These are phyloP conservation scores for Phthorimaea operculella DNA, from an alignment of 1,140 invertebrate species.

Conservation along the genomic window DNA sequence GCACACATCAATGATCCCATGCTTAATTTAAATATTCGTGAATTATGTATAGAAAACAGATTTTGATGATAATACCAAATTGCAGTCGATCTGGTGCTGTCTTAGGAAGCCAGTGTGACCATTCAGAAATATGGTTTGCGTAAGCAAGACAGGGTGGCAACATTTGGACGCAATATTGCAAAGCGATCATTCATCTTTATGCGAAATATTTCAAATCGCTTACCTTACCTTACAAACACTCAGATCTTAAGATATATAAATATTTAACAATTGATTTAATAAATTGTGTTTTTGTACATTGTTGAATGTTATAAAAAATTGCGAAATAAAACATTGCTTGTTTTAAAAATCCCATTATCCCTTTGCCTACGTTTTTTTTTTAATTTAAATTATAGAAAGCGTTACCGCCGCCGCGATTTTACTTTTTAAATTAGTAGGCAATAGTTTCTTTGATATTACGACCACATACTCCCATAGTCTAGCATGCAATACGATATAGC, in stretches of 20 bases:
- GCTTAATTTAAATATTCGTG: too few species aligned
- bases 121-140: neutral
- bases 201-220: slow-evolving; percentile 11
- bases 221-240: slow-evolving; percentile 22
- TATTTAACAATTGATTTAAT: neutral
- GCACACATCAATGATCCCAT: too few species aligned
- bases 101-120: too few species aligned
- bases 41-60: too few species aligned
- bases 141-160: slow-evolving; percentile 38
- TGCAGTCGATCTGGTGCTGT: too few species aligned
- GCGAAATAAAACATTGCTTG: slow-evolving; percentile 28
- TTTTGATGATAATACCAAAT: too few species aligned
- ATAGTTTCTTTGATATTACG: slow-evolving; percentile 61
- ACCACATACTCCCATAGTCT: slow-evolving; percentile 65
- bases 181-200: slow-evolving; percentile 8
- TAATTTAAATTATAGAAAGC: neutral
- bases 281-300: slow-evolving; percentile 7
- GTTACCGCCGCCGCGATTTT: neutral
- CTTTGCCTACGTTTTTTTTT: neutral
- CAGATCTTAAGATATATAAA: neutral
- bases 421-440: slow-evolving; percentile 37
- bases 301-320: slow-evolving; percentile 2
- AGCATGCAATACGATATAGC: slow-evolving; percentile 49
- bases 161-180: slow-evolving; percentile 16
- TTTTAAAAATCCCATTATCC: slow-evolving; percentile 1